Conservation (phyloP, 2,888 invertebrate species). For the Augiades crinisus region DNA sequence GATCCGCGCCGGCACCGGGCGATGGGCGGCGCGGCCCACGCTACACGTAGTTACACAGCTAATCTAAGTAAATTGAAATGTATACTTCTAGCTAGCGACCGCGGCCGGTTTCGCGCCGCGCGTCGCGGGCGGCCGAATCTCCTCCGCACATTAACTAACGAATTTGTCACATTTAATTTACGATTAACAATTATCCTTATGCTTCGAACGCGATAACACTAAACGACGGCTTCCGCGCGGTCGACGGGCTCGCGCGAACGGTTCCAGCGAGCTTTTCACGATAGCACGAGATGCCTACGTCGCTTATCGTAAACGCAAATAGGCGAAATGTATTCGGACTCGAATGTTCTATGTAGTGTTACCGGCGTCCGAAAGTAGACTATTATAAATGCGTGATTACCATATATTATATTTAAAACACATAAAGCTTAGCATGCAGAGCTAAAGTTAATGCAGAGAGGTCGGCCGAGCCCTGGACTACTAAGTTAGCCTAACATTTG, state of each 20-base stretch:
- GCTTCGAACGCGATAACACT: conserved; percentile 20
- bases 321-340: too few relatives aligned
- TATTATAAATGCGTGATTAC: conserved; percentile 23
- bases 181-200: conserved; percentile 14
- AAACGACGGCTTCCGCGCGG: background rate
- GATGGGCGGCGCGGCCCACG: conserved; percentile 1
- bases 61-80: conserved; percentile 68
- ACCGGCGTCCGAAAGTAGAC: conserved; percentile 10
- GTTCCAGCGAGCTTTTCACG: background rate
- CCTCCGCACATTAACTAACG: conserved; percentile 29
- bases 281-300: background rate
- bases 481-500: conserved; percentile 78
- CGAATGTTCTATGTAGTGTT: conserved; percentile 10
- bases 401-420: conserved; percentile 21
- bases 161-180: conserved; percentile 20
- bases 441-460: conserved; percentile 41
- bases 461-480: conserved; percentile 54
- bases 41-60: conserved; percentile 60
- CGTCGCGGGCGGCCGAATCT: conserved; percentile 39
- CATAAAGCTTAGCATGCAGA: conserved; percentile 26
- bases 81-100: conserved; percentile 64
- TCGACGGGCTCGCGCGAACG: background rate
- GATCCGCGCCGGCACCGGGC: conserved; percentile 37
- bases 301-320: background rate
- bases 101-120: conserved; percentile 40